Base-by-base conservation (phyloP, 2,797 vertebrate species). In the Rhinatrema bivittatum region DNA sequence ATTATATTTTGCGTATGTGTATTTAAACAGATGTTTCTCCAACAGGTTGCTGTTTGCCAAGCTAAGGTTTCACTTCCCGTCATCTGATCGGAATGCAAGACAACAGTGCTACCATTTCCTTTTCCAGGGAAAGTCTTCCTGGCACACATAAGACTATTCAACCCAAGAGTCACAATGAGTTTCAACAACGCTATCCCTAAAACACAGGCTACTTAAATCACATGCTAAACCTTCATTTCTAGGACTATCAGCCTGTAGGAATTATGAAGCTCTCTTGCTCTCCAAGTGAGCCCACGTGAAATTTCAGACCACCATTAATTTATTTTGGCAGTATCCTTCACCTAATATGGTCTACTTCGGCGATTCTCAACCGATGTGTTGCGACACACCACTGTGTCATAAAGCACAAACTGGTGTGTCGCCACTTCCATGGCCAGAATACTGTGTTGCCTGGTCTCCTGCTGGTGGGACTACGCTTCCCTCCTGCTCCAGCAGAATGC, bases 181-280 rank as follows among this genome's bases (percentile, higher is more conserved):
- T 68, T 60, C 63, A 78, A 85, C 84, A 85, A 86, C 79, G 70
- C 65, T 38, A 56, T 71, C 67, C 74, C 65, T 53, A 73, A 70
- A 69, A 82, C 50, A 52, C 68, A 76, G 76, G n/a, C n/a, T 62
- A 78, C 67, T 52, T 48, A 65, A n/a, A 53, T 69, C 82, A 87
- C 79, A 85, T 85, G 86, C 63, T 29, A 85, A 84, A 86, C 76
- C 60, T 84, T 88, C 82, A 86, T 13, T 56, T 68, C 51, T 36
- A 56, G 60, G 72, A 81, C 74, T 63, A 62, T 37, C 64, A 70
- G 65, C 76, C 78, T n/a, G n/a, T n/a, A n/a, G n/a, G n/a, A n/a
- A n/a, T n/a, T n/a, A n/a, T n/a, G n/a, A n/a, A n/a, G n/a, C n/a
- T n/a, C n/a, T n/a, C n/a, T n/a, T n/a, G n/a, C n/a, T n/a, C n/a